Conservation (phyloP, 2,113 vertebrate genomes). For the Brienomyrus longianalis region DNA sequence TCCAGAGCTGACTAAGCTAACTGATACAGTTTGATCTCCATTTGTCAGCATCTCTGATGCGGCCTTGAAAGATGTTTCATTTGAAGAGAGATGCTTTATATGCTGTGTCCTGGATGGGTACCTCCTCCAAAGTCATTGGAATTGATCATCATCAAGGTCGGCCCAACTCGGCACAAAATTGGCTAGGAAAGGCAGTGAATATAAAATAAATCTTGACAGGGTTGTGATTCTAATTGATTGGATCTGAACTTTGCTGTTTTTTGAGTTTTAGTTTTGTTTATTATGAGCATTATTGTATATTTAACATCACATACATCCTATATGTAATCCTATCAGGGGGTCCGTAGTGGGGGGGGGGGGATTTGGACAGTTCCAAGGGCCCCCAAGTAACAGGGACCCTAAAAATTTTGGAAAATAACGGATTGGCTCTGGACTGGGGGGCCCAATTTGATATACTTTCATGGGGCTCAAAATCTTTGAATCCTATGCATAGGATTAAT, state of each 20-base stretch:
- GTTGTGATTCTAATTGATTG: background rate
- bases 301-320: background rate
- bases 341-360: no score
- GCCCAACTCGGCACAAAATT: background rate
- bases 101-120: background rate
- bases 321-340: background rate
- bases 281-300: background rate
- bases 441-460: no score
- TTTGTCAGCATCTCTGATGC: background rate
- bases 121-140: background rate
- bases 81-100: background rate
- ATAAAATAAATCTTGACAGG: background rate
- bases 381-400: no score
- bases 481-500: background rate
- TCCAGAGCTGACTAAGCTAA: background rate
- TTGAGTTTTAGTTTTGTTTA: background rate
- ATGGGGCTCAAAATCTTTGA: background rate
- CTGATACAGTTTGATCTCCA: background rate
- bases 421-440: no score
- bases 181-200: background rate
- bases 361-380: no score
- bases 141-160: background rate
- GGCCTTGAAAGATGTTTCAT: background rate
- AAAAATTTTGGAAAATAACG: no score
- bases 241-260: background rate